These are phyloP conservation scores for Anomalospiza imberbis DNA, from an alignment of 2,797 vertebrate genomes.

Conservation along the genomic window DNA sequence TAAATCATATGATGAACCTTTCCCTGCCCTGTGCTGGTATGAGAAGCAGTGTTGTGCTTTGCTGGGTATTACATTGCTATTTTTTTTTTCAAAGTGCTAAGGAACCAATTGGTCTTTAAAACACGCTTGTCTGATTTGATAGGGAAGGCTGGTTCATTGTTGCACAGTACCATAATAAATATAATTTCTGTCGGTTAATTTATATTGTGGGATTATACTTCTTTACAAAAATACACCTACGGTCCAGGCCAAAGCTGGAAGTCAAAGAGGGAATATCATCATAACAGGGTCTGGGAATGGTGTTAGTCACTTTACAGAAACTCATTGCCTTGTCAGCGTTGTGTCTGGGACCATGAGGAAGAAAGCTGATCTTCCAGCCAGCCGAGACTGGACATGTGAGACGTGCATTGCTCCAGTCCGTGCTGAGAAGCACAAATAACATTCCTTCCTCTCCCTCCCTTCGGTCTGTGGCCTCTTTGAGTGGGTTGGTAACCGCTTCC, in stretches of 20 bases:
- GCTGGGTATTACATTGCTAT: background rate
- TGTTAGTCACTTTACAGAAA: background rate
- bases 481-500: background rate
- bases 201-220: background rate
- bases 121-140: background rate
- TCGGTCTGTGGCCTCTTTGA: fast-evolving
- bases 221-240: background rate
- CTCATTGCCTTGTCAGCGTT: background rate
- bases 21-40: background rate
- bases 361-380: background rate
- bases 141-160: background rate
- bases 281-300: background rate
- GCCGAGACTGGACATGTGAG: background rate
- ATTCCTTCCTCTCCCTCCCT: background rate
- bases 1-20: background rate
- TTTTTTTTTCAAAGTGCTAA: background rate
- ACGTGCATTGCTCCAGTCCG: background rate
- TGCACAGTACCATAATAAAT: background rate
- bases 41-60: background rate
- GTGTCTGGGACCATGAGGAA: background rate
- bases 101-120: background rate
- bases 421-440: background rate
- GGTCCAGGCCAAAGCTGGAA: background rate
- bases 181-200: background rate
- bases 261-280: background rate